Base-by-base conservation (phyloP, 37 sponge, comb jelly and placozoan species). In the Cliona cf. orientalis region DNA sequence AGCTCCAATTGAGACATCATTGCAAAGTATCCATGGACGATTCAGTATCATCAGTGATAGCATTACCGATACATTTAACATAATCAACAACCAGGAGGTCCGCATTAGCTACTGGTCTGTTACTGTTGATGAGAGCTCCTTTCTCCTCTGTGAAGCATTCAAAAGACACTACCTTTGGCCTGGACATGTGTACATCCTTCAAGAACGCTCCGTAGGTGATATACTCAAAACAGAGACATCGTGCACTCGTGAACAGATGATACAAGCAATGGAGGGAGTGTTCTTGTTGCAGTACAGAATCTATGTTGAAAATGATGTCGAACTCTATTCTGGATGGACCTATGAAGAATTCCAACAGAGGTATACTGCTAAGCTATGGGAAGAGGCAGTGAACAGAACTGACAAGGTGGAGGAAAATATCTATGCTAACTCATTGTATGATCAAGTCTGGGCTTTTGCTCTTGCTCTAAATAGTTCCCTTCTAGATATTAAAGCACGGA, bases 321-420 rank as follows among this genome's bases (percentile, higher is more conserved):
- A 5, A 3, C 49, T 78, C 5, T 21, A 61, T 17, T 78, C 79
- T 36, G 72, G 59, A 38, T 35, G 6, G 2, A 78, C 59, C 1
- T 84, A 84, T 32, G 17, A 66, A 19, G 71, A 78, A 23, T 86
- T 72, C 79, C n/a, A 58, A n/a, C n/a, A n/a, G n/a, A n/a, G n/a
- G n/a, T n/a, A n/a, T n/a, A n/a, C n/a, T n/a, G n/a, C n/a, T n/a
- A n/a, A n/a, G n/a, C n/a, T n/a, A n/a, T n/a, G n/a, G n/a, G n/a
- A n/a, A n/a, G n/a, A n/a, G n/a, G n/a, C n/a, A n/a, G n/a, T n/a
- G n/a, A n/a, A n/a, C n/a, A n/a, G n/a, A n/a, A n/a, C n/a, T n/a
- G n/a, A n/a, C n/a, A n/a, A 75, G 21, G 22, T 56, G 12, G 17
- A 57, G 34, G 69, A 36, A 12, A 63, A 38, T 28, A 43, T 46